phyloP scores from a whole-genome alignment of 2,113 vertebrate genomes.

The Datnioides undecimradiatus region DNA sequence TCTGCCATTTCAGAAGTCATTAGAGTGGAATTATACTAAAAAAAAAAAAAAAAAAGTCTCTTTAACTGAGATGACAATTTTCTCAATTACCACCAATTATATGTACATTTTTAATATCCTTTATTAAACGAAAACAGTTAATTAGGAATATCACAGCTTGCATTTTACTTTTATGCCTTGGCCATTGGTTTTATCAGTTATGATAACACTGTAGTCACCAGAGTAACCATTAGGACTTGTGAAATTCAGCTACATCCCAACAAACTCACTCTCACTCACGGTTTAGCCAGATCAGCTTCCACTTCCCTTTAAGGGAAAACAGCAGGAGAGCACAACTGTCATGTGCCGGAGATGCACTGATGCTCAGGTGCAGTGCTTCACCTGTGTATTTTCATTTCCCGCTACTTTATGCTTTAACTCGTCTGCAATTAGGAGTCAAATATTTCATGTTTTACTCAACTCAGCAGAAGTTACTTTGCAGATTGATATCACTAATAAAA shows the following conservation, averaged over 20 bases:
- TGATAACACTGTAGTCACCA: neutral
- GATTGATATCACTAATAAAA: neutral
- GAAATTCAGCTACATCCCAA: too few species aligned
- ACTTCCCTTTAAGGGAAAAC: neutral
- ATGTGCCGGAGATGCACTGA: neutral
- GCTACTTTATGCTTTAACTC: neutral
- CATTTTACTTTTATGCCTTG: neutral
- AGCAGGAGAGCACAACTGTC: neutral
- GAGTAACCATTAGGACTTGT: too few species aligned
- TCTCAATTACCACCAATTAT: neutral
- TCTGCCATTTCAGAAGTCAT: neutral
- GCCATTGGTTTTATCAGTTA: neutral
- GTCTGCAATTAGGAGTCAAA: neutral
- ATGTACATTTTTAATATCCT: neutral
- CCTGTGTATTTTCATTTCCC: too few species aligned
- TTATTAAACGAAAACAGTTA: neutral
- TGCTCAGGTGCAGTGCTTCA: too few species aligned
- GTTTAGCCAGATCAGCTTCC: neutral
- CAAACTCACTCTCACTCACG: too few species aligned
- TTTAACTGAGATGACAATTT: neutral
- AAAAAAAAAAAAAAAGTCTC: neutral
- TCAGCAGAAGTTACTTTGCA: neutral
- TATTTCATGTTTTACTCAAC: neutral
- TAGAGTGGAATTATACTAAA: neutral
- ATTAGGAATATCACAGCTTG: too few species aligned